These are phyloP conservation scores for Teleopsis dalmanni DNA, from an alignment of 1,140 invertebrate species.

Conservation along the genomic window DNA sequence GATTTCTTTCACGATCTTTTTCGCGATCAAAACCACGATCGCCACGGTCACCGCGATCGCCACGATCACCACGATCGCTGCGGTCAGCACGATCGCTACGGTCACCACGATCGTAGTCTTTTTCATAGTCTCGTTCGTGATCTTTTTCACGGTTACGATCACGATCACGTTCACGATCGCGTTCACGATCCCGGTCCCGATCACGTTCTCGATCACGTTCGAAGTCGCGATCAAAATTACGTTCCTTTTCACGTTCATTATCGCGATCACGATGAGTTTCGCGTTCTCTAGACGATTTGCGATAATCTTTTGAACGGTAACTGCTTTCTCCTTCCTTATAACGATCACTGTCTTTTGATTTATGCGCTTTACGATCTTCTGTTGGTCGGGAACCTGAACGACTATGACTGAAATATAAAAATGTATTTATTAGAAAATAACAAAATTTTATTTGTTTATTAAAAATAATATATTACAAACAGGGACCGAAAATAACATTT, in stretches of 20 bases:
- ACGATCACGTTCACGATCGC: conserved; percentile 15
- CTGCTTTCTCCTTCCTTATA: conserved; percentile 36
- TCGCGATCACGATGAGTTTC: conserved; percentile 21
- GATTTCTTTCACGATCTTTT: conserved; percentile 21
- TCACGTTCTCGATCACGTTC: conserved; percentile 39
- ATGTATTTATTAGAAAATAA: too few species aligned
- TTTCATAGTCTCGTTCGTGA: conserved; percentile 10
- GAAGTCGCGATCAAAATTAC: conserved; percentile 9
- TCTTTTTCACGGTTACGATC: too few species aligned
- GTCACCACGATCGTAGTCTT: conserved; percentile 24
- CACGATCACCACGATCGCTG: conserved; percentile 14
- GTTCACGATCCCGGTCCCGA: conserved; percentile 28
- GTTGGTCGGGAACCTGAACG: conserved; percentile 22
- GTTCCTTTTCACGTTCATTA: conserved; percentile 16
- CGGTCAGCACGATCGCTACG: conserved; percentile 40
- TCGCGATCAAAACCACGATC: conserved; percentile 42
- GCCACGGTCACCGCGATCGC: conserved; percentile 10
- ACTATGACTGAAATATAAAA: background rate
- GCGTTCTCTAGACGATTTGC: conserved; percentile 22
- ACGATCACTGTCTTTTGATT: conserved; percentile 41
- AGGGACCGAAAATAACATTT: too few species aligned
- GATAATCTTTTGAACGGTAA: conserved; percentile 10
- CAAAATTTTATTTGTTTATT: too few species aligned
- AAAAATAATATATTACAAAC: too few species aligned
- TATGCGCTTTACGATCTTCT: conserved; percentile 9